Percentiles rank a stretch among this genome's conserved stretches.
Conservation (phyloP, 2,113 vertebrate genomes). For the Otocyon megalotis region DNA sequence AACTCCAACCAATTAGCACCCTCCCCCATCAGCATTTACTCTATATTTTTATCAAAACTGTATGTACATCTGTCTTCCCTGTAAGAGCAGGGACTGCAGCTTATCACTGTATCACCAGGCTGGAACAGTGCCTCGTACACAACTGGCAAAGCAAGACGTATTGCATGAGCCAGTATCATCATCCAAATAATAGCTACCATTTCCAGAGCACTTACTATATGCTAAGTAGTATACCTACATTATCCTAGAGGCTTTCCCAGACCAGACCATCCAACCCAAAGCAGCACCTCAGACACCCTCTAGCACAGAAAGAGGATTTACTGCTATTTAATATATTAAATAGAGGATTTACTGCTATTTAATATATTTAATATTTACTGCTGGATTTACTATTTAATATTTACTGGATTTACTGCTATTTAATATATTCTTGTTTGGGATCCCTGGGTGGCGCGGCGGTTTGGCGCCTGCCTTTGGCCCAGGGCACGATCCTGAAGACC, state of each 20-base stretch:
- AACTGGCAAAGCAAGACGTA: not conserved
- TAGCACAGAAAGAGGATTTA: not conserved
- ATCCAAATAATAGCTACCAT: constrained; percentile 47
- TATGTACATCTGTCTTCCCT: not conserved
- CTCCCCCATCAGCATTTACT: not conserved
- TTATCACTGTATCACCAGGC: not conserved
- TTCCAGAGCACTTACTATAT: not conserved
- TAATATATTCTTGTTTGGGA: no score
- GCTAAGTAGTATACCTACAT: not conserved
- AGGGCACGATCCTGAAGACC: no score
- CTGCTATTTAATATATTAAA: no score
- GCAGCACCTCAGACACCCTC: not conserved
- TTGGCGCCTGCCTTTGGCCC: no score
- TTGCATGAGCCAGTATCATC: not conserved
- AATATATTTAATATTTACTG: no score
- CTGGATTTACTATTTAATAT: no score
- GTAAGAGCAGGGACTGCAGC: not conserved
- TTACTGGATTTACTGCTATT: no score
- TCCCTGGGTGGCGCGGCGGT: no score
- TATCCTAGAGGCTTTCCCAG: not conserved
- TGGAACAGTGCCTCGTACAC: not conserved
- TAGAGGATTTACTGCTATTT: not conserved
- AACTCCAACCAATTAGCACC: not conserved
- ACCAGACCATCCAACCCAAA: not conserved
- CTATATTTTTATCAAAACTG: not conserved